Evolutionary conservation across 2,113 vertebrate genomes (phyloP), one percentile per base, ranked within the genome.

Genomic region (Piprites chloris): DNA sequence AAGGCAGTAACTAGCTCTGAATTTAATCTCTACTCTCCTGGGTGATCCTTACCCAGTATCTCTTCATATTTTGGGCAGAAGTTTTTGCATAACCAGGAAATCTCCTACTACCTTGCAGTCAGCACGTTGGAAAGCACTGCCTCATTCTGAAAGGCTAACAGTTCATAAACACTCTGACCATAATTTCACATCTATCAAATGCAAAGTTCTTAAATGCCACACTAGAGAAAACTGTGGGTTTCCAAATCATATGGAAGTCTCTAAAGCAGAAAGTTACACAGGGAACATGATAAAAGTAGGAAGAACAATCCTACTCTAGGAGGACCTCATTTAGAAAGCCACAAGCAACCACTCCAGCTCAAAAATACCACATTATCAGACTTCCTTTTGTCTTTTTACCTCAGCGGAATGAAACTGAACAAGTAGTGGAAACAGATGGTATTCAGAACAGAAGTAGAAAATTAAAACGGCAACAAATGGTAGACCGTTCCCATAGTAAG

Each of bases 281-380:
- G 5, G 8, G 11, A 86, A 74, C 0, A 2, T 0, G 1, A 15
- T 10, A 63, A 21, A 35, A 61, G 46, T 5, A 52, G 0, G 2
- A 24, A 71, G 15, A 83, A 47, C 8, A 68, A 74, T 14, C 13
- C 37, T 41, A 3, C 19, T 56, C 49, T 26, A 73, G 13, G 7
- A 59, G 46, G 6, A 44, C 9, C 28, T 79, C 27, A 61, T 37
- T 65, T 80, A n/a, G 28, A 86, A 69, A 61, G 23, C 27, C 56
- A 28, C 12, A 74, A 63, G 32, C 12, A 18, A 55, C 18, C 55
- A 33, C 5, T 72, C 9, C 5, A 66, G 28, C 69, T 79, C 37
- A 73, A 86, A 88, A 92, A 41, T 1, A 61, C 5, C 9, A 22
- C 9, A 44, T 19, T 41, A 66, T 18, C 3, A 58, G 26, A 26